phyloP scores from a whole-genome alignment of 2,113 vertebrate genomes.

The Morone chrysops region DNA sequence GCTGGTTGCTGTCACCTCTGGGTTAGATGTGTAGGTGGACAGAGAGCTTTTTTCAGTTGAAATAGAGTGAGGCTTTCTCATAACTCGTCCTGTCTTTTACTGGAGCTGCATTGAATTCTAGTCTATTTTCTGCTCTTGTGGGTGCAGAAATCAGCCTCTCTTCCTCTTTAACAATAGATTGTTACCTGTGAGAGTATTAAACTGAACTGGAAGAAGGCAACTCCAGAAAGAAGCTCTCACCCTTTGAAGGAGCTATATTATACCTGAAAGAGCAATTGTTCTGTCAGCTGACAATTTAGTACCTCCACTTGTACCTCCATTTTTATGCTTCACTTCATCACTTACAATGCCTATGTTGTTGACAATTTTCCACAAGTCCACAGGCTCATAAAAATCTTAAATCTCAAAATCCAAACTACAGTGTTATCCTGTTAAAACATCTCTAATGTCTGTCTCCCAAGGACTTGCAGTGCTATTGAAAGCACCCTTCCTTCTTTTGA shows the following conservation, averaged over 20 bases:
- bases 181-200: neutral
- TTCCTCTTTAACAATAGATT: constrained; percentile 28
- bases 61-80: constrained; percentile 29
- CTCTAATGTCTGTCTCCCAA: neutral
- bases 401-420: neutral
- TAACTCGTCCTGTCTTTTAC: constrained; percentile 29
- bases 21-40: constrained; percentile 56
- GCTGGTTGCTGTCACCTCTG: constrained; percentile 41
- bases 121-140: constrained; percentile 50
- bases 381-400: neutral
- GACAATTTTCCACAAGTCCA: neutral
- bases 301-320: neutral
- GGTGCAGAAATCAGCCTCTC: constrained; percentile 26
- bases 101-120: constrained; percentile 26
- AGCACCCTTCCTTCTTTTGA: neutral
- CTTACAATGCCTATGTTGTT: neutral
- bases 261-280: neutral
- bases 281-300: neutral
- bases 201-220: neutral
- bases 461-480: neutral
- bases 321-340: neutral
- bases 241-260: neutral
- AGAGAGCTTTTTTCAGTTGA: constrained; percentile 32
- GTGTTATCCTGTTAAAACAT: neutral
- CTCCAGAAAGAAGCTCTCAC: neutral